These are phyloP conservation scores for Euplagia quadripunctaria DNA, from an alignment of 2,888 invertebrate genomes.

Conservation along the genomic window DNA sequence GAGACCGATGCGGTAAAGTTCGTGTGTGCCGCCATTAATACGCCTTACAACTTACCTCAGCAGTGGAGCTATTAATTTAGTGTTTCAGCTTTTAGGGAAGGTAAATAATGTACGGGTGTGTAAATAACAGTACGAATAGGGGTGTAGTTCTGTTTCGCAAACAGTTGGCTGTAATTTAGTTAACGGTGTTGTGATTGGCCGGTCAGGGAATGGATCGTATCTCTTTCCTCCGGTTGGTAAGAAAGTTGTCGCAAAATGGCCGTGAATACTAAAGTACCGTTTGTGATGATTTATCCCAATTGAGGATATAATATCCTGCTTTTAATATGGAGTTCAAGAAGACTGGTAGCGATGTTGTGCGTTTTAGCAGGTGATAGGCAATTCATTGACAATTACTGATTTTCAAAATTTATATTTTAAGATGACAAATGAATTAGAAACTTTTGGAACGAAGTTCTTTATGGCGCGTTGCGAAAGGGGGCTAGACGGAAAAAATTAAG, in stretches of 20 bases:
- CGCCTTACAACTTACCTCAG: constrained; percentile 21
- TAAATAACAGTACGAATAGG: constrained; percentile 9
- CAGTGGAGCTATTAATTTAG: constrained; percentile 26
- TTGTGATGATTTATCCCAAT: not conserved
- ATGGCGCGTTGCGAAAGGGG: no score
- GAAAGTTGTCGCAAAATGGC: not conserved
- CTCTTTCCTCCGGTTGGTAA: not conserved
- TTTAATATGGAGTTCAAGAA: no score
- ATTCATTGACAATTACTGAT: no score
- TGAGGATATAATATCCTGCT: no score
- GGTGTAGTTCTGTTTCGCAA: not conserved
- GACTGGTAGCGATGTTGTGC: no score
- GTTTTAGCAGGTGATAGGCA: no score
- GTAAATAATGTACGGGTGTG: constrained; percentile 17
- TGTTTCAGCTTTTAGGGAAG: constrained; percentile 31
- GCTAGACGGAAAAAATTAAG: no score
- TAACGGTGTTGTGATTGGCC: not conserved
- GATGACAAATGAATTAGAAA: no score
- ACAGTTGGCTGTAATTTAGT: not conserved
- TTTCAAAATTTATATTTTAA: no score
- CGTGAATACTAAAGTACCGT: not conserved
- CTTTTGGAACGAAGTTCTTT: no score
- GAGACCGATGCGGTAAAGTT: constrained; percentile 25
- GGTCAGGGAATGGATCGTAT: not conserved
- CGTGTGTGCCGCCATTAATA: constrained; percentile 31